Evolutionary conservation across 2,797 vertebrate genomes (phyloP).

Genomic region (Rhadinocentrus ornatus): DNA sequence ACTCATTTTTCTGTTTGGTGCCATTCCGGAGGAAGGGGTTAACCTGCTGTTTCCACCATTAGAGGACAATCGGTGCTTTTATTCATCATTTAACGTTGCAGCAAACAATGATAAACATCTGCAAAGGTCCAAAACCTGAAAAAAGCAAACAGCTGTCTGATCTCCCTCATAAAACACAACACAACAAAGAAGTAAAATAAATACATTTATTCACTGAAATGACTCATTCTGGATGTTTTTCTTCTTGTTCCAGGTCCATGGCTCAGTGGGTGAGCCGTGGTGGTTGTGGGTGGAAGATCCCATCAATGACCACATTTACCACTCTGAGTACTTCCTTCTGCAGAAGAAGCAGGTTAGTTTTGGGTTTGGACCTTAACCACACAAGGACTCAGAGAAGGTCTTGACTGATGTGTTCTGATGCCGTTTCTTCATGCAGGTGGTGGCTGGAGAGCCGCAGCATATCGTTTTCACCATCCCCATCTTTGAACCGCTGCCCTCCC

Average conservation of each 20-base stretch:
- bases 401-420: not conserved
- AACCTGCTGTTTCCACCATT: not conserved
- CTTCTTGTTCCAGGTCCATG: conserved; percentile 79
- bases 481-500: conserved; percentile 96
- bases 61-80: not conserved
- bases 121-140: no score
- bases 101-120: no score
- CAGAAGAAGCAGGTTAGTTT: conserved; percentile 94
- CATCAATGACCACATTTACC: conserved; percentile 97
- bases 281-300: conserved; percentile 99
- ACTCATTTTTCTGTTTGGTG: conserved; percentile 6
- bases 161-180: no score
- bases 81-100: no score
- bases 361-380: rapidly evolving
- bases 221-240: not conserved
- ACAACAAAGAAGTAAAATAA: no score
- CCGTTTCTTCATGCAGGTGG: conserved; percentile 81
- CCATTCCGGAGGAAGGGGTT: not conserved
- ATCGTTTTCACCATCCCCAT: conserved; percentile 98
- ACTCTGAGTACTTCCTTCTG: conserved; percentile 95
- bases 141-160: no score
- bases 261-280: conserved; percentile 95
- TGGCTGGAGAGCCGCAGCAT: conserved; percentile 89
- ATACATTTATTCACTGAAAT: no score
- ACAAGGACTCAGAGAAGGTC: not conserved